Evolutionary conservation across 2,797 vertebrate species (phyloP).

Genomic region (Chrysolophus pictus): DNA sequence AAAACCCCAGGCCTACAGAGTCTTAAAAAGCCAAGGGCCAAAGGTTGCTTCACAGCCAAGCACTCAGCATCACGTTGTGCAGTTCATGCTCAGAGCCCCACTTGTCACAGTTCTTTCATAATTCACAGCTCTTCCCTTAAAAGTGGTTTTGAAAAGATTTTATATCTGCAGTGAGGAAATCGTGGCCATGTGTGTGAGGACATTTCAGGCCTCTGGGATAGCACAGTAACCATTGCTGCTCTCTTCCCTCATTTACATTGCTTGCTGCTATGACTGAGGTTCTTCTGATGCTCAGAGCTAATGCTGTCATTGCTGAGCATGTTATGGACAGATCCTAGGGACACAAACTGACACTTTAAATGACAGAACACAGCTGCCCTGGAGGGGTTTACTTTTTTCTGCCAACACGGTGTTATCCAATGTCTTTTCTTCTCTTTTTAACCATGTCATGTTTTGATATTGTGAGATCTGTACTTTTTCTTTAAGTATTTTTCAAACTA

Average conservation of each 20-base stretch:
- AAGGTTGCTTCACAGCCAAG: background rate
- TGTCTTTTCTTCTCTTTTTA: slow-evolving; percentile 38
- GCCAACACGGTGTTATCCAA: slow-evolving; percentile 59
- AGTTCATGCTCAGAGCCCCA: background rate
- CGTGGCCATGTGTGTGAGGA: background rate
- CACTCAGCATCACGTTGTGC: background rate
- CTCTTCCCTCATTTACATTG: background rate
- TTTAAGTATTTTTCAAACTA: slow-evolving; percentile 66
- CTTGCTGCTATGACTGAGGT: slow-evolving; percentile 62
- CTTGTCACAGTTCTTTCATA: background rate
- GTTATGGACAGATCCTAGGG: slow-evolving; percentile 19
- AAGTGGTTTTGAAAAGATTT: background rate
- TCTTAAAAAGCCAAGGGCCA: background rate
- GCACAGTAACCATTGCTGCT: slow-evolving; percentile 34
- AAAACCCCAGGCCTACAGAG: background rate
- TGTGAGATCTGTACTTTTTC: slow-evolving; percentile 66
- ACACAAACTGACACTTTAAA: slow-evolving; percentile 70
- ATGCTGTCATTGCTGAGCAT: slow-evolving; percentile 41
- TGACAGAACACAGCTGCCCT: slow-evolving; percentile 56
- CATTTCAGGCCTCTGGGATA: slow-evolving; percentile 40
- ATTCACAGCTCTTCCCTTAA: background rate
- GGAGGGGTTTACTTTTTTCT: slow-evolving; percentile 64
- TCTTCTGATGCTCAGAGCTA: slow-evolving; percentile 59
- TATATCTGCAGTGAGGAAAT: background rate
- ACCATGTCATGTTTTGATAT: slow-evolving; percentile 57